phyloP scores from a whole-genome alignment of 2,797 vertebrate species.

The Gadopsis marmoratus region DNA sequence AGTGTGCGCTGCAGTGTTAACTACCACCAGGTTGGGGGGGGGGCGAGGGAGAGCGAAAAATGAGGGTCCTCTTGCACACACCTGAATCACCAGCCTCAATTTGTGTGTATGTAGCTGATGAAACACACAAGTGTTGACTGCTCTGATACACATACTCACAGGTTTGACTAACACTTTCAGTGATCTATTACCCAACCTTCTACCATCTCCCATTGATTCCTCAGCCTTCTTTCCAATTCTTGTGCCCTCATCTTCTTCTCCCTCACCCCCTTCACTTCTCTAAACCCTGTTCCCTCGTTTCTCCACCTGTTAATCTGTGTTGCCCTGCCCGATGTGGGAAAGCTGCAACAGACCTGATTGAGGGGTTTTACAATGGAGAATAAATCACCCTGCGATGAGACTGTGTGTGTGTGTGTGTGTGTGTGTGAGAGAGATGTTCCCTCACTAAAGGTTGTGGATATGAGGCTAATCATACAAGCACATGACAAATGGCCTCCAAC shows the following conservation, averaged over 20 bases:
- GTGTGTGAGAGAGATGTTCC: conserved; percentile 1
- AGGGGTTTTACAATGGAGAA: conserved; percentile 23
- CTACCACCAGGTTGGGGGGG: conserved; percentile 5
- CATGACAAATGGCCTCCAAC: conserved; percentile 30
- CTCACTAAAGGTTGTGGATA: conserved; percentile 12
- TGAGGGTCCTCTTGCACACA: neutral
- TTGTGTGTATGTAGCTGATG: conserved; percentile 17
- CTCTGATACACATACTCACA: conserved; percentile 6
- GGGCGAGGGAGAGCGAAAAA: too few species aligned
- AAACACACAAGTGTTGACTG: conserved; percentile 20
- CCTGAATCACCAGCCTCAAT: conserved; percentile 34
- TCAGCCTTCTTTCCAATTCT: neutral
- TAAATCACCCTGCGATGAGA: conserved; percentile 23
- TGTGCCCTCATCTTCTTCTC: neutral
- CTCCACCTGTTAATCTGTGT: conserved; percentile 9
- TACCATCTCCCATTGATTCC: neutral
- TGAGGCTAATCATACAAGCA: conserved; percentile 37
- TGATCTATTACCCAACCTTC: neutral
- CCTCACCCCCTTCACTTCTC: neutral
- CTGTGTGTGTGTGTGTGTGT: conserved; percentile 2
- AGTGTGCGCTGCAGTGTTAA: conserved; percentile 17
- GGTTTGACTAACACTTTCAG: conserved; percentile 9
- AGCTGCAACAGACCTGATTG: conserved; percentile 32
- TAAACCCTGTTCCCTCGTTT: neutral
- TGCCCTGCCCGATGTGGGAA: neutral